Evolutionary conservation across 2,888 invertebrate species (phyloP).

Genomic region (Dynastes grantii): DNA sequence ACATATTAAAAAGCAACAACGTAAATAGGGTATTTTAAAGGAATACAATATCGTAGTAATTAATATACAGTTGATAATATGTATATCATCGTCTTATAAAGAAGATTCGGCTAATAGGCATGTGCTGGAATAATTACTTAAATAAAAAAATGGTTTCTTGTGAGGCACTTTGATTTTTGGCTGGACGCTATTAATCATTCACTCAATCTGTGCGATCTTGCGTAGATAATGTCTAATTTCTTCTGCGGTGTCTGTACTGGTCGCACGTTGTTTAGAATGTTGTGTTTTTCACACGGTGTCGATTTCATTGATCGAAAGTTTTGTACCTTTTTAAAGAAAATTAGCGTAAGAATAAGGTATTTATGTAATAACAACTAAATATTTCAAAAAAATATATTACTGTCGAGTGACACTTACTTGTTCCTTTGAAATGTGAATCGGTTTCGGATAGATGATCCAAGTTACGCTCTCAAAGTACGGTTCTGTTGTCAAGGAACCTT

Average conservation of each 20-base stretch:
- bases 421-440: conserved; percentile 78
- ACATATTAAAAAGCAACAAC: conserved; percentile 1
- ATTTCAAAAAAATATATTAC: too few relatives aligned
- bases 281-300: conserved; percentile 67
- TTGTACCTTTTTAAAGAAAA: conserved; percentile 61
- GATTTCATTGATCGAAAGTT: conserved; percentile 67
- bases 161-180: too few relatives aligned
- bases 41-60: not conserved
- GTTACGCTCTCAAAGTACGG: conserved; percentile 83
- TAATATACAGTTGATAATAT: not conserved
- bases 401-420: conserved; percentile 72
- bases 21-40: not conserved
- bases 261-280: conserved; percentile 67
- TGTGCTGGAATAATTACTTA: too few relatives aligned
- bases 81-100: conserved; percentile 11
- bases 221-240: conserved; percentile 67
- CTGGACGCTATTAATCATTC: conserved; percentile 48
- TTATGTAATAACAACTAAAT: too few relatives aligned
- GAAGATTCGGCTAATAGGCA: not conserved
- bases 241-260: conserved; percentile 66
- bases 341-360: not conserved
- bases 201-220: conserved; percentile 66
- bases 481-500: conserved; percentile 82
- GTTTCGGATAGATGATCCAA: conserved; percentile 82
- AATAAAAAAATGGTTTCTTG: too few relatives aligned